These are phyloP conservation scores for Glomeris marginata DNA, from an alignment of 2,888 invertebrate genomes.

Conservation along the genomic window DNA sequence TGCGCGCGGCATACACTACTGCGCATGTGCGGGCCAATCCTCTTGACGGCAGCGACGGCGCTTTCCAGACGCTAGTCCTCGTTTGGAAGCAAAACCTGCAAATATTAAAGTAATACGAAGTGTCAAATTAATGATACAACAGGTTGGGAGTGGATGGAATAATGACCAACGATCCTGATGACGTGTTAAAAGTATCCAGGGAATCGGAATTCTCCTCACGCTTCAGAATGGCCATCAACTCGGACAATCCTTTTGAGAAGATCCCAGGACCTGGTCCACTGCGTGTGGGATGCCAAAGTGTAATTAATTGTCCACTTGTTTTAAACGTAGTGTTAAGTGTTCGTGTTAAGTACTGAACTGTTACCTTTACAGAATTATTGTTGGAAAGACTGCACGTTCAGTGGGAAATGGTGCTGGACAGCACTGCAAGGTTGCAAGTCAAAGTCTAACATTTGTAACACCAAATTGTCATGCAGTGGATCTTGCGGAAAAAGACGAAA, in stretches of 20 bases:
- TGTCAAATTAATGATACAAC: neutral
- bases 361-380: slow-evolving; percentile 8
- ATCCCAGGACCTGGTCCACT: slow-evolving; percentile 7
- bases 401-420: slow-evolving; percentile 13
- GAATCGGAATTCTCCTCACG: slow-evolving; percentile 5
- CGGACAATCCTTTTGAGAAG: slow-evolving; percentile 9
- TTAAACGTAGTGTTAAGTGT: too few species aligned
- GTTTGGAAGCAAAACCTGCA: too few species aligned
- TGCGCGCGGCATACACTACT: too few species aligned
- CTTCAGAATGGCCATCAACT: slow-evolving; percentile 8
- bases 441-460: slow-evolving; percentile 5
- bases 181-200: neutral
- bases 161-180: slow-evolving; percentile 13
- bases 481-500: slow-evolving; percentile 5
- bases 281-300: slow-evolving; percentile 7
- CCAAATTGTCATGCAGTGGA: neutral
- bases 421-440: slow-evolving; percentile 3
- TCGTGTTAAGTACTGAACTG: too few species aligned
- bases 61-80: too few species aligned
- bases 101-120: too few species aligned
- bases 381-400: slow-evolving; percentile 11
- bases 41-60: too few species aligned
- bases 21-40: too few species aligned
- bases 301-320: too few species aligned
- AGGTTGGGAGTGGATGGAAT: slow-evolving; percentile 12